Evolutionary conservation across 2,797 vertebrate species (phyloP).

Genomic region (Anolis apletophallus): DNA sequence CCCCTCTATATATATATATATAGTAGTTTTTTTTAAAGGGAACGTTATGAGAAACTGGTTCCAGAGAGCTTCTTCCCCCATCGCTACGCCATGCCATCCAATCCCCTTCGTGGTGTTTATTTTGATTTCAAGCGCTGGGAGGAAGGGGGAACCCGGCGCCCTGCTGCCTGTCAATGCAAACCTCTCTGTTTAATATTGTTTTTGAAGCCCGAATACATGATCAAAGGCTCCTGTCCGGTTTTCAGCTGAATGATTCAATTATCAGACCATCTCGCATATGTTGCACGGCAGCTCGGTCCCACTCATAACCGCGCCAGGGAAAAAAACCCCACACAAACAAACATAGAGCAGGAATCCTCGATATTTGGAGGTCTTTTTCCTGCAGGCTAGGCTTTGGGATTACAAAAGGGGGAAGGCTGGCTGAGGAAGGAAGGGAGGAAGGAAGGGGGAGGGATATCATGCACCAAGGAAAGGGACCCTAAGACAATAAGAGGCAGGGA

Average conservation of each 20-base stretch:
- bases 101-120: neutral
- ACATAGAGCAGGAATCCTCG: neutral
- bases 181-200: slow-evolving; percentile 20
- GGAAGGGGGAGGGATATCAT: neutral
- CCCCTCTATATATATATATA: too few relatives aligned
- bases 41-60: too few relatives aligned
- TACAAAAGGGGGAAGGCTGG: neutral
- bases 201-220: slow-evolving; percentile 4
- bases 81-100: too few relatives aligned
- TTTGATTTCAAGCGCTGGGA: slow-evolving; percentile 3
- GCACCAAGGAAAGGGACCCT: neutral
- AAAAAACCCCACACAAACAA: too few relatives aligned
- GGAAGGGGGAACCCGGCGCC: neutral
- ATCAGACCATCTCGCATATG: neutral
- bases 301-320: neutral
- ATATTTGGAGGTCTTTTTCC: neutral
- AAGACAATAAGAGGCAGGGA: too few relatives aligned
- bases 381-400: neutral
- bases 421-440: neutral
- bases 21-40: too few relatives aligned
- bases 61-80: too few relatives aligned
- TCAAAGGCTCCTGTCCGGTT: slow-evolving; percentile 41
- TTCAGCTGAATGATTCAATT: slow-evolving; percentile 40
- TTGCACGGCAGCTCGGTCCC: neutral
- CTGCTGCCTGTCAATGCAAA: slow-evolving; percentile 8